Conservation (phyloP, 2,113 vertebrate species). For the Bostrychus sinensis region DNA sequence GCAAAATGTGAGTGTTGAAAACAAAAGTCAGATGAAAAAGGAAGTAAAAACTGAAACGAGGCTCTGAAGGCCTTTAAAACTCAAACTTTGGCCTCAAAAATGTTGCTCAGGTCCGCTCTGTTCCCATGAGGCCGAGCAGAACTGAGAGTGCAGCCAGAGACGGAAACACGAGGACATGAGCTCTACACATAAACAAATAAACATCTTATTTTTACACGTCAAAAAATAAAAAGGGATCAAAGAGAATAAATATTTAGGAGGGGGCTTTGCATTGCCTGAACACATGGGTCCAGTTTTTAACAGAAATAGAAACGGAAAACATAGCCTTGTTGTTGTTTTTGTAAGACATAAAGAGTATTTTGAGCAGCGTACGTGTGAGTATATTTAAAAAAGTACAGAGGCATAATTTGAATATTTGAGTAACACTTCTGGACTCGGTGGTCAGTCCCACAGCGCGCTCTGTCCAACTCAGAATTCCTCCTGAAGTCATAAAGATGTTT, state of each 20-base stretch:
- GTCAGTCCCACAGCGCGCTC: slow-evolving; percentile 21
- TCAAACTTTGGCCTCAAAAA: slow-evolving; percentile 8
- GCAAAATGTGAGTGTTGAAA: slow-evolving; percentile 23
- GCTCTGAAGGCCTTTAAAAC: slow-evolving; percentile 26
- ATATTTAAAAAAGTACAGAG: no score
- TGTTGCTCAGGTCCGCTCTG: slow-evolving; percentile 8
- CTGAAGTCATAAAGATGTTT: slow-evolving; percentile 47
- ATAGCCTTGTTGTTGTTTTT: no score
- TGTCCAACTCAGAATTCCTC: slow-evolving; percentile 54
- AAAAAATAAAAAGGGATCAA: no score
- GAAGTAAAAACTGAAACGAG: slow-evolving; percentile 46
- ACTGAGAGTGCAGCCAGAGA: slow-evolving; percentile 19
- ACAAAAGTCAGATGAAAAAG: slow-evolving; percentile 21
- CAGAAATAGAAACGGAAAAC: no score
- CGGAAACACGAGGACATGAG: not conserved
- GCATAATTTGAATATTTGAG: no score
- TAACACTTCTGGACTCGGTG: slow-evolving; percentile 23
- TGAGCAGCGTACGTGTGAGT: no score
- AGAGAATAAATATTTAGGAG: no score
- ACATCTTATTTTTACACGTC: no score
- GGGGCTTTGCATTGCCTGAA: no score
- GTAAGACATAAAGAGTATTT: no score
- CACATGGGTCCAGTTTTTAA: no score
- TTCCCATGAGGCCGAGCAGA: slow-evolving; percentile 28
- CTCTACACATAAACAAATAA: no score